Evolutionary conservation across 2,797 vertebrate species (phyloP).

Genomic region (Sebastes hopkinsi): DNA sequence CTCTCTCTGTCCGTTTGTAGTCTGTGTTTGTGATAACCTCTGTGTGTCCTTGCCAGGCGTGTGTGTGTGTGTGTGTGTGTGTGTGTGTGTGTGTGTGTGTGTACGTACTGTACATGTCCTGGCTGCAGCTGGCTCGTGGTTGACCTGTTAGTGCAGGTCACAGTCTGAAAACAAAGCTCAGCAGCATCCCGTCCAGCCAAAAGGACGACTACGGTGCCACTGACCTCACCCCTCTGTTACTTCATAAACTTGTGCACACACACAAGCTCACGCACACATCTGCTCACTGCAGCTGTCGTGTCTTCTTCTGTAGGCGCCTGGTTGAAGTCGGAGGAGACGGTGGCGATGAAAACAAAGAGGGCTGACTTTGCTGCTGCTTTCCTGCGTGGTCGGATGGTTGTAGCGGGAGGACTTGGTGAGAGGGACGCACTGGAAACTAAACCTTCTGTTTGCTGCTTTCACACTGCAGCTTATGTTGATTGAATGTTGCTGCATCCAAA

Average conservation of each 20-base stretch:
- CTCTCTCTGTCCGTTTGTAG: slow-evolving; percentile 6
- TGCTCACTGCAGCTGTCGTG: slow-evolving; percentile 6
- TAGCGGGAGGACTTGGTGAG: slow-evolving; percentile 94
- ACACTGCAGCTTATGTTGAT: not conserved
- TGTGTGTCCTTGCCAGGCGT: slow-evolving; percentile 38
- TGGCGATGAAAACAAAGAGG: slow-evolving; percentile 92
- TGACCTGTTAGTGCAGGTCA: slow-evolving; percentile 39
- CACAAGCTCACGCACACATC: slow-evolving; percentile 10
- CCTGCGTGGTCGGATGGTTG: slow-evolving; percentile 89
- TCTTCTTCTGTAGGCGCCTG: slow-evolving; percentile 83
- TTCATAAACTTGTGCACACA: not conserved
- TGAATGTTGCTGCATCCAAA: not conserved
- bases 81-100: not conserved
- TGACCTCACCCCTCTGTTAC: slow-evolving; percentile 26
- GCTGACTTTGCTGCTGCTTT: slow-evolving; percentile 92
- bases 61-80: not conserved
- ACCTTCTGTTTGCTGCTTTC: not conserved
- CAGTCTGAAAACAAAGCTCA: slow-evolving; percentile 40
- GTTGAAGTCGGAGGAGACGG: slow-evolving; percentile 92
- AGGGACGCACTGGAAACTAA: not conserved
- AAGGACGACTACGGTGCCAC: not conserved
- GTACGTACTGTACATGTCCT: not conserved
- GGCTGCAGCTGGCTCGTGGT: slow-evolving; percentile 41
- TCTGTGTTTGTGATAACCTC: slow-evolving; percentile 46
- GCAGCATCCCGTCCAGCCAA: slow-evolving; percentile 40